These are phyloP conservation scores for Epirrhoe alternata DNA, from an alignment of 2,888 invertebrate species.

Conservation along the genomic window DNA sequence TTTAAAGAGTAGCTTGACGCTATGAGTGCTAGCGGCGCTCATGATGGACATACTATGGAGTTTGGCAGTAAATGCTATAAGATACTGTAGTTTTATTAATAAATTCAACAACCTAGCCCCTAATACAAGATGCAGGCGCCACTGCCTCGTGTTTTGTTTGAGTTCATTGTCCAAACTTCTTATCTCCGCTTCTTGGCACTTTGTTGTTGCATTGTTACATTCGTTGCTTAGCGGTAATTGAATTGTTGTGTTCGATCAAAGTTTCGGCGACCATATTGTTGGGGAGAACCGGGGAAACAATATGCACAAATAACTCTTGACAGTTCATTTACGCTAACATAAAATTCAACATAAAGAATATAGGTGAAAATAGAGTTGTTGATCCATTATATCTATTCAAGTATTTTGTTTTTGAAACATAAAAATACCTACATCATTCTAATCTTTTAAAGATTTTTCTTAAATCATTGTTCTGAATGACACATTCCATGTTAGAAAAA, in stretches of 20 bases:
- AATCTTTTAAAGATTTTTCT: no score
- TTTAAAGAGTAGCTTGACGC: no score
- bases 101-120: background rate
- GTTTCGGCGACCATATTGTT: slow-evolving; percentile 34
- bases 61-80: no score
- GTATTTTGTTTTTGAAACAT: background rate
- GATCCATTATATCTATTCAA: background rate
- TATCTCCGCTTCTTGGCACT: slow-evolving; percentile 34
- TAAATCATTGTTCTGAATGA: no score
- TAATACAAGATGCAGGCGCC: slow-evolving; percentile 7
- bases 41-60: no score
- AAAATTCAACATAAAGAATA: background rate
- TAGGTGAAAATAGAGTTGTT: background rate
- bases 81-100: no score
- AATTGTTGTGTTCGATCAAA: slow-evolving; percentile 37
- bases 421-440: no score
- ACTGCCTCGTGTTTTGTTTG: slow-evolving; percentile 26
- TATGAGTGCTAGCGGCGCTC: no score
- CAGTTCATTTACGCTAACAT: background rate
- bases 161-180: slow-evolving; percentile 27
- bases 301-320: slow-evolving; percentile 10
- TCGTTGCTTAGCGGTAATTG: slow-evolving; percentile 37
- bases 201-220: slow-evolving; percentile 34
- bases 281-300: slow-evolving; percentile 17
- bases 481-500: no score